Conservation (phyloP, 2,797 vertebrate species). For the Lemur catta region DNA sequence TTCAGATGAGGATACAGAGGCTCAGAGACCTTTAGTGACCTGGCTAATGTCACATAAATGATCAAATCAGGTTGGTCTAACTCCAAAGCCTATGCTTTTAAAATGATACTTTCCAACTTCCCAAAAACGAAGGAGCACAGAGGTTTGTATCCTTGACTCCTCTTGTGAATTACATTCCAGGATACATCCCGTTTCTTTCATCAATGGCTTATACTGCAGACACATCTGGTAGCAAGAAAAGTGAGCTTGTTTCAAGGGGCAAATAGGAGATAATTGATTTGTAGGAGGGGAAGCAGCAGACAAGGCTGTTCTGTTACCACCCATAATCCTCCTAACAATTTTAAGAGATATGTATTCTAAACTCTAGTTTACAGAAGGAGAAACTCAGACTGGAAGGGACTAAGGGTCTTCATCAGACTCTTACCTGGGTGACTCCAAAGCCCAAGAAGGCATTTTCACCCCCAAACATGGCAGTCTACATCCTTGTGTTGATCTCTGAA, state of each 20-base stretch:
- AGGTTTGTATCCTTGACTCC: background rate
- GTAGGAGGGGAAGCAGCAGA: background rate
- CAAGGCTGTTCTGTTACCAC: background rate
- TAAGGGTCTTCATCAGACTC: background rate
- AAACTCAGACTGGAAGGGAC: background rate
- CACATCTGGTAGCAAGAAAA: background rate
- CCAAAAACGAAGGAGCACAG: background rate
- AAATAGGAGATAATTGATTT: background rate
- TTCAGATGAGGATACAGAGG: background rate
- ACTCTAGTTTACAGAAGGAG: background rate
- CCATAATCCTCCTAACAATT: background rate
- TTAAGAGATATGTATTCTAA: background rate
- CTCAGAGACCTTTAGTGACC: background rate
- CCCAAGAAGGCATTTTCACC: background rate
- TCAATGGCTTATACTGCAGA: background rate
- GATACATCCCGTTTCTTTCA: background rate
- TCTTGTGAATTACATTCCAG: slow-evolving; percentile 27
- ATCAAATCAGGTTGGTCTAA: background rate
- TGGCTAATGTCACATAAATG: background rate
- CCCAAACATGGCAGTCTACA: background rate
- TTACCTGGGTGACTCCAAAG: background rate
- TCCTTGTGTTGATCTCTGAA: background rate
- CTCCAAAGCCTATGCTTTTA: slow-evolving; percentile 1
- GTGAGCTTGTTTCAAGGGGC: background rate
- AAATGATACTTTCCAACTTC: background rate